Evolutionary conservation across 1,140 invertebrate species (phyloP), one percentile per base, ranked within the genome.

Genomic region (Papilio helenus): DNA sequence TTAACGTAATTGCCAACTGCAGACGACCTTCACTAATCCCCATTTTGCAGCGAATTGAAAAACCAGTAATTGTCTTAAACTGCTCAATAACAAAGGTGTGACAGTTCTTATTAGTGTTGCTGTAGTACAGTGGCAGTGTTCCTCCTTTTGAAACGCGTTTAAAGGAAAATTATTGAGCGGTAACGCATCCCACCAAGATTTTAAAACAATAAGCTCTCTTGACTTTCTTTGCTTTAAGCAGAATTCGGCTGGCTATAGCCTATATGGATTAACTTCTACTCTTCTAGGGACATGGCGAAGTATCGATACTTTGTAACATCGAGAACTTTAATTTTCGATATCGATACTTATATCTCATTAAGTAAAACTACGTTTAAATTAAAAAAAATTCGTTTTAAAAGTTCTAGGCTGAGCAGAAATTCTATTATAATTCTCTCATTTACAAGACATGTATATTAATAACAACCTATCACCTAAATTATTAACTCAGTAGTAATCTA

Each of bases 21-120:
- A 76, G 68, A 81, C 81, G 92, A 88, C 92, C 92, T 92, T 92
- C 92, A 89, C 84, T 85, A 84, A 85, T 89, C 89, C 85, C 89
- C 88, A 91, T 92, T 91, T 90, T 89, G 85, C 83, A 84, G 68
- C 81, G 72, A 86, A 84, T 58, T 65, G 71, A 80, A 82, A 82
- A 44, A 46, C 26, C 55, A 26, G 61, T 23, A 78, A 20, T 76
- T 29, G 39, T 72, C 61, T 42, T 23, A 46, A 74, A n/a, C 20
- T 49, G 68, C 72, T 68, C 55, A 65, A 65, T 46, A 73, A 46
- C 39, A 46, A 73, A 61, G 18, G 34, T 44, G 34, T 77, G 51
- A 34, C 76, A 77, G 58, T 61, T 58, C 1, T 61, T 58, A 65
- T 34, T 65, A 23, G 34, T 42, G 76, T 61, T 77, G 34, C 55